A percentile compares a stretch with the other conserved stretches of the same genome.
Evolutionary conservation across 2,888 invertebrate species (phyloP).

Genomic region (Aethes cnicana): DNA sequence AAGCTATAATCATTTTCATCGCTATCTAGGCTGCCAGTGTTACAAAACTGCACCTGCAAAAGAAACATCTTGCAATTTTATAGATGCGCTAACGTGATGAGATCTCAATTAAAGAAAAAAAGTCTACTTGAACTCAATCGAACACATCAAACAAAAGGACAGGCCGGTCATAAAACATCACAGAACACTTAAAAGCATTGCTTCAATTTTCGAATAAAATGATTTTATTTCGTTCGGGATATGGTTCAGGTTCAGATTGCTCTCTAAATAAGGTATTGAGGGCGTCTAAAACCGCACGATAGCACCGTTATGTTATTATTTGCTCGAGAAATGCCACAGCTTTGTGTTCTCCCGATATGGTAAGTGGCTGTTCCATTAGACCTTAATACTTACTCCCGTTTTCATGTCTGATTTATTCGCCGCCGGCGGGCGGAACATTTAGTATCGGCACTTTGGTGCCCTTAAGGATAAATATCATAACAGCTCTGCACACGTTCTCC

Average conservation of each 20-base stretch:
- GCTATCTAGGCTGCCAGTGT: slow-evolving; percentile 4
- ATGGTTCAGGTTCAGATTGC: too few species aligned
- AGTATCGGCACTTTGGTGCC: neutral
- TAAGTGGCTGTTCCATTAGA: slow-evolving; percentile 15
- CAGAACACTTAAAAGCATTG: neutral
- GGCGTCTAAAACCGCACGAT: slow-evolving; percentile 40
- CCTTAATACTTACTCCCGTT: slow-evolving; percentile 18
- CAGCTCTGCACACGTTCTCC: too few species aligned
- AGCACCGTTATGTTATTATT: slow-evolving; percentile 56
- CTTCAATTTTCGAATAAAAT: too few species aligned
- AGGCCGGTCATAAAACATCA: neutral
- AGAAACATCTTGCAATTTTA: neutral
- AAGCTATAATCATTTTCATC: slow-evolving; percentile 7
- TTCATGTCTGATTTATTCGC: neutral
- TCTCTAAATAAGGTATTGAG: slow-evolving; percentile 41
- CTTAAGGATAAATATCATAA: too few species aligned
- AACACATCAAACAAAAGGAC: too few species aligned
- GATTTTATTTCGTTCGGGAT: too few species aligned
- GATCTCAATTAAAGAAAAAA: neutral
- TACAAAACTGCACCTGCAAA: slow-evolving; percentile 1
- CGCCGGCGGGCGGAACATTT: neutral
- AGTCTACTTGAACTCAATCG: slow-evolving; percentile 2
- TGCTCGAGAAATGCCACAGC: slow-evolving; percentile 37
- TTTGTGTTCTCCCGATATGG: slow-evolving; percentile 26
- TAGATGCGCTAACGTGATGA: neutral